phyloP scores from a whole-genome alignment of 2,888 invertebrate genomes.

The Parnassius orleans region DNA sequence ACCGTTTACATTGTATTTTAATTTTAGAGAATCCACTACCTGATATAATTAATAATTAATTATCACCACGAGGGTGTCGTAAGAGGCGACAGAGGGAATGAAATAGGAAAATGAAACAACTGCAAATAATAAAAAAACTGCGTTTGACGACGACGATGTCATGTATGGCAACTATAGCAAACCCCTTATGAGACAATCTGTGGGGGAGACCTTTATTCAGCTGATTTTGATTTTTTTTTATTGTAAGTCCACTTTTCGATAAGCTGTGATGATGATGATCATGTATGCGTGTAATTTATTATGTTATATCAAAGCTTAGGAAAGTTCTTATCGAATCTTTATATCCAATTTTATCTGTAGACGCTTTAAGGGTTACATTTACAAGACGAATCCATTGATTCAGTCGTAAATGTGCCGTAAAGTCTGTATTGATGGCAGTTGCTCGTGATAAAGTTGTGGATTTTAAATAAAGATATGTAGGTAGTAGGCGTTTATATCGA shows the following conservation, averaged over 20 bases:
- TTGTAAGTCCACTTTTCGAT: neutral
- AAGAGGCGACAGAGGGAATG: no score
- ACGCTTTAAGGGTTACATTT: constrained; percentile 65
- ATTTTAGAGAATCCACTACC: no score
- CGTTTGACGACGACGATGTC: no score
- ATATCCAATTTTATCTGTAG: constrained; percentile 52
- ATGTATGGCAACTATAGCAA: no score
- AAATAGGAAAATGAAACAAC: no score
- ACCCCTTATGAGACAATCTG: no score
- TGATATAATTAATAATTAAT: no score
- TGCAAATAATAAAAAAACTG: no score
- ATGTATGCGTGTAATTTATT: neutral
- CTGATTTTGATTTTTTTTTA: neutral
- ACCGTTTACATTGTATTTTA: no score
- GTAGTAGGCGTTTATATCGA: constrained; percentile 28
- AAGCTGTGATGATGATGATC: no score
- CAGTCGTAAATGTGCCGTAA: constrained; percentile 65
- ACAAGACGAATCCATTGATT: constrained; percentile 71
- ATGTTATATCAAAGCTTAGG: constrained; percentile 19
- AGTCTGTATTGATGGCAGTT: constrained; percentile 57
- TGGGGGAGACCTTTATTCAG: no score
- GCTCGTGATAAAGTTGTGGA: constrained; percentile 57
- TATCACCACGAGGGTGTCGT: no score
- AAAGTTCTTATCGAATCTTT: constrained; percentile 42
- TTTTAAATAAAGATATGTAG: constrained; percentile 51